These are phyloP conservation scores for Andricus grossulariae DNA, from an alignment of 1,140 invertebrate species.

Conservation along the genomic window DNA sequence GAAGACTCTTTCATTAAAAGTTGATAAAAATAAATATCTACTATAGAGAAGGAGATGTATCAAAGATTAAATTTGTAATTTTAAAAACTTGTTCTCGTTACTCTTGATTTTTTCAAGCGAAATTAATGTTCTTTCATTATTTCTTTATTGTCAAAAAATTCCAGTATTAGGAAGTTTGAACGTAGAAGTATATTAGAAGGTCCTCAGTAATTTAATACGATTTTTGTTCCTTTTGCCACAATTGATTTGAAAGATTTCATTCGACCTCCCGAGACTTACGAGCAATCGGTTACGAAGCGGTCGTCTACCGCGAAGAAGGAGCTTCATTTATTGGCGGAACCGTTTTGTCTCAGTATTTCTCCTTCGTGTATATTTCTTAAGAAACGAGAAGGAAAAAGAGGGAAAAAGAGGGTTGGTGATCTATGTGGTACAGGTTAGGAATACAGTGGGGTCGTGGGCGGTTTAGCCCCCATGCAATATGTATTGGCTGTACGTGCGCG, in stretches of 20 bases:
- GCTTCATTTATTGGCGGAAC: constrained; percentile 45
- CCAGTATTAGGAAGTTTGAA: neutral
- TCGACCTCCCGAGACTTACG: neutral
- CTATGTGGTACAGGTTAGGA: constrained; percentile 15
- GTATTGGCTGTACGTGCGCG: constrained; percentile 49
- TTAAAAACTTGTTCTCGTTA: no score
- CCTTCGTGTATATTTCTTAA: constrained; percentile 16
- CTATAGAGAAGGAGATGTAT: no score
- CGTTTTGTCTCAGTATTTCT: constrained; percentile 48
- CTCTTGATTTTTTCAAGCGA: no score
- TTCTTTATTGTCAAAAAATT: no score
- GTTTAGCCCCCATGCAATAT: constrained; percentile 42
- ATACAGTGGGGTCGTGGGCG: constrained; percentile 29
- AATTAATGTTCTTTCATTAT: no score
- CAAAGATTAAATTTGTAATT: no score
- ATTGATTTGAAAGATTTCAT: constrained; percentile 19
- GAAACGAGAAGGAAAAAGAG: constrained; percentile 26
- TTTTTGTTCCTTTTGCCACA: neutral
- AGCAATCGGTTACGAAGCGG: neutral
- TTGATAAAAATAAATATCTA: no score
- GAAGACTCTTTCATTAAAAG: no score
- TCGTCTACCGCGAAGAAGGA: neutral
- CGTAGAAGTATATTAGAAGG: neutral
- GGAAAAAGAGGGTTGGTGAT: constrained; percentile 1
- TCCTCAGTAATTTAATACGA: neutral